phyloP scores from a whole-genome alignment of 1,140 invertebrate genomes.

The Eubasilissa regina region DNA sequence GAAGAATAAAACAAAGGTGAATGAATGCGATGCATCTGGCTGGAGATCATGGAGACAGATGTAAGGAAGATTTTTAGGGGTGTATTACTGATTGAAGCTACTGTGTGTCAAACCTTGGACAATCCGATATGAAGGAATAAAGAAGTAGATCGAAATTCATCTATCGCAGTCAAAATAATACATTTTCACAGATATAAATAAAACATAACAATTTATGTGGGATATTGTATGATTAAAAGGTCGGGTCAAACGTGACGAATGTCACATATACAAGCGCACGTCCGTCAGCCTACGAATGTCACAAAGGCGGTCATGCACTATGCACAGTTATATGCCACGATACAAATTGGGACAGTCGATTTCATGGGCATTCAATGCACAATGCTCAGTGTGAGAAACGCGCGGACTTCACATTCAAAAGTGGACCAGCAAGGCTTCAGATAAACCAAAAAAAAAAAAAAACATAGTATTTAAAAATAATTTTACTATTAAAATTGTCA shows the following conservation, averaged over 20 bases:
- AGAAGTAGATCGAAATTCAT: too few species aligned
- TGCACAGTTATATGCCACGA: constrained; percentile 12
- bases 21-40: too few species aligned
- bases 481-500: background rate
- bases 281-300: constrained; percentile 19
- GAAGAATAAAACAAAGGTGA: too few species aligned
- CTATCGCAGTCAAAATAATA: too few species aligned
- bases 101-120: too few species aligned
- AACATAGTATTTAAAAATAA: background rate
- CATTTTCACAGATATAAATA: too few species aligned
- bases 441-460: background rate
- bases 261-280: background rate
- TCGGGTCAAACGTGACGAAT: constrained; percentile 16
- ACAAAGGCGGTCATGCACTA: constrained; percentile 10
- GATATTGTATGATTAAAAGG: too few species aligned
- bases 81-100: too few species aligned
- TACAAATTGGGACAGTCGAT: constrained; percentile 8
- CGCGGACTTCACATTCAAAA: background rate
- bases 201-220: too few species aligned
- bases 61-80: too few species aligned
- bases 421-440: background rate
- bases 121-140: too few species aligned
- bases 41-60: too few species aligned
- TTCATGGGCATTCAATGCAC: constrained; percentile 1
- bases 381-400: constrained; percentile 1